A percentile compares a stretch with the other conserved stretches of the same genome.
Evolutionary conservation across 2,888 invertebrate species (phyloP).

Genomic region (Drosophila hawaiiensis): DNA sequence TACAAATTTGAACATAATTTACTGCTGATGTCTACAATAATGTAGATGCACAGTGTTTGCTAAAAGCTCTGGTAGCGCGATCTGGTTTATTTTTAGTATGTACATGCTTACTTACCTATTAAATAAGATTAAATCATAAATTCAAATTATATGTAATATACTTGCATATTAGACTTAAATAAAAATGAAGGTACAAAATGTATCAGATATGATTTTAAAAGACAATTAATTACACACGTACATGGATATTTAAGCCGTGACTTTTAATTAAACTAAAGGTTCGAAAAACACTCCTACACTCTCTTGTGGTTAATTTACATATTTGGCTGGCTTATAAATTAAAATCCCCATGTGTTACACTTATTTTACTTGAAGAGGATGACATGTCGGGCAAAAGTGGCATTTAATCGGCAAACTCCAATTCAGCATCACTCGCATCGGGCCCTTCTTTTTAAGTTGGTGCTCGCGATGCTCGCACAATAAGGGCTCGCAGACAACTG

Average conservation of each 20-base stretch:
- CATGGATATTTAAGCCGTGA: not conserved
- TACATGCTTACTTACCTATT: not conserved
- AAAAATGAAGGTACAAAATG: slow-evolving; percentile 1
- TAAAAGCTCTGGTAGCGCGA: not conserved
- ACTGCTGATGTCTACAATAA: not conserved
- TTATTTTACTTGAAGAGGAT: not conserved
- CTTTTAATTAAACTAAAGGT: not conserved
- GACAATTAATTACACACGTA: not conserved
- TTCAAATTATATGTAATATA: not conserved
- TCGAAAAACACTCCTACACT: not conserved
- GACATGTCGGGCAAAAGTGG: not conserved
- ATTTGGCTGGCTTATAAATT: not conserved
- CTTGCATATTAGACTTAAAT: slow-evolving; percentile 1
- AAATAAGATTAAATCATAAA: not conserved
- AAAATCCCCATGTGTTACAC: not conserved
- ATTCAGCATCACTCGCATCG: not conserved
- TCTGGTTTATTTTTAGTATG: slow-evolving; percentile 1
- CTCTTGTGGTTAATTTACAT: not conserved
- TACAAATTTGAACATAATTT: not conserved
- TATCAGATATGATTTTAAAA: not conserved
- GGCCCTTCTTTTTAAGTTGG: not conserved
- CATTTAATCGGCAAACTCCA: not conserved
- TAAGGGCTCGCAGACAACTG: no score
- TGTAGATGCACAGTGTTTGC: not conserved
- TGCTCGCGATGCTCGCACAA: no score